Conservation (phyloP, 1,140 invertebrate species). For the Caenorhabditis remanei region DNA sequence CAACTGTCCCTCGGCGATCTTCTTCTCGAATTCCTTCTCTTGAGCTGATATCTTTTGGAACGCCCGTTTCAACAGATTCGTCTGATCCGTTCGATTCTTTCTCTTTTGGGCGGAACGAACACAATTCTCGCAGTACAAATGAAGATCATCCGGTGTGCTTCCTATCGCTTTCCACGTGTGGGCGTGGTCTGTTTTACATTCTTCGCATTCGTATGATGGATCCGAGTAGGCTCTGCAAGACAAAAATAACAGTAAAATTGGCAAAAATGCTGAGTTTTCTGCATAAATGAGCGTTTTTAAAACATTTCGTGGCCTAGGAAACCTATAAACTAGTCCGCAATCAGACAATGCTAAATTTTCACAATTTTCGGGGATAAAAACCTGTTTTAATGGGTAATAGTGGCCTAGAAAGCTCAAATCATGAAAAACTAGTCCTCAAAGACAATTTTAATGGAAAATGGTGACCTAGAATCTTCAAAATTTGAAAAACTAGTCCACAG, state of each 20-base stretch:
- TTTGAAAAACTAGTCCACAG: too few species aligned
- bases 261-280: background rate
- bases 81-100: conserved; percentile 95
- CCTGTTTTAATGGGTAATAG: too few species aligned
- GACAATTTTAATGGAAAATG: too few species aligned
- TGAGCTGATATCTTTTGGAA: conserved; percentile 97
- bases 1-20: conserved; percentile 80
- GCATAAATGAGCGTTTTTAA: too few species aligned
- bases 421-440: too few species aligned
- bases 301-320: too few species aligned
- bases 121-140: conserved; percentile 96
- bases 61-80: conserved; percentile 93
- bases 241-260: background rate
- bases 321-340: too few species aligned
- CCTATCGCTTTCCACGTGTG: conserved; percentile 89
- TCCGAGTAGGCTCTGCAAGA: conserved; percentile 47
- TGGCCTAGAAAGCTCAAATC: too few species aligned
- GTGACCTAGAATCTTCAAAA: too few species aligned
- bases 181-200: conserved; percentile 97
- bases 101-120: conserved; percentile 98
- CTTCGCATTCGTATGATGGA: conserved; percentile 90
- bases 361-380: too few species aligned
- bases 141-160: conserved; percentile 78
- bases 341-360: too few species aligned
- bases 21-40: conserved; percentile 97